Conservation (phyloP, 2,113 vertebrate species). For the Pontoporia blainvillei region DNA sequence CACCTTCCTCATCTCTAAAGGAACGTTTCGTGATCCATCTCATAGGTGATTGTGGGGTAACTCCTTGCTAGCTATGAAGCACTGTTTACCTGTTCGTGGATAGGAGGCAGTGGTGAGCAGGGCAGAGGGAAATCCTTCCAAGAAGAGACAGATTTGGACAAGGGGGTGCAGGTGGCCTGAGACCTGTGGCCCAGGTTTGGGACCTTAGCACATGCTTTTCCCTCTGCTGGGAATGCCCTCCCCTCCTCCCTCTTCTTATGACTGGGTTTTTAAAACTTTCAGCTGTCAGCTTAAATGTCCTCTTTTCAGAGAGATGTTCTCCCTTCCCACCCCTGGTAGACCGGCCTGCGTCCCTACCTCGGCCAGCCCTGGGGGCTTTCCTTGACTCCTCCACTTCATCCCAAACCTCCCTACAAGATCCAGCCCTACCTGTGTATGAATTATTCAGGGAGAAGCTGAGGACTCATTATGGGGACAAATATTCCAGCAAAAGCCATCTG, state of each 20-base stretch:
- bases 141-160: not conserved
- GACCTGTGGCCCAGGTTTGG: not conserved
- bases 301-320: not conserved
- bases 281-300: not conserved
- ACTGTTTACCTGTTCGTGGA: not conserved
- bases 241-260: not conserved
- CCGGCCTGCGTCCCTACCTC: not conserved
- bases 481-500: conserved; percentile 68
- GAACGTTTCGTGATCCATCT: not conserved
- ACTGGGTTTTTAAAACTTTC: not conserved
- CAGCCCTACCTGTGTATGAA: conserved; percentile 58
- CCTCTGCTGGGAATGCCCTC: not conserved
- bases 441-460: conserved; percentile 73
- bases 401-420: not conserved
- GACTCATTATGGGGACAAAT: conserved; percentile 75
- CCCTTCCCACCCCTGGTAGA: not conserved
- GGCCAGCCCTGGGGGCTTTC: not conserved
- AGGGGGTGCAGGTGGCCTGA: not conserved
- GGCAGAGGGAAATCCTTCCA: not conserved
- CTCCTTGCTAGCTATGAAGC: not conserved
- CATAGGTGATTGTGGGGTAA: not conserved
- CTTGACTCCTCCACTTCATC: not conserved
- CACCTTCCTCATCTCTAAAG: not conserved
- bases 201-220: not conserved
- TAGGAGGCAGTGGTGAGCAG: not conserved